Evolutionary conservation across 1,140 invertebrate genomes (phyloP).

Genomic region (Lucilia cuprina): DNA sequence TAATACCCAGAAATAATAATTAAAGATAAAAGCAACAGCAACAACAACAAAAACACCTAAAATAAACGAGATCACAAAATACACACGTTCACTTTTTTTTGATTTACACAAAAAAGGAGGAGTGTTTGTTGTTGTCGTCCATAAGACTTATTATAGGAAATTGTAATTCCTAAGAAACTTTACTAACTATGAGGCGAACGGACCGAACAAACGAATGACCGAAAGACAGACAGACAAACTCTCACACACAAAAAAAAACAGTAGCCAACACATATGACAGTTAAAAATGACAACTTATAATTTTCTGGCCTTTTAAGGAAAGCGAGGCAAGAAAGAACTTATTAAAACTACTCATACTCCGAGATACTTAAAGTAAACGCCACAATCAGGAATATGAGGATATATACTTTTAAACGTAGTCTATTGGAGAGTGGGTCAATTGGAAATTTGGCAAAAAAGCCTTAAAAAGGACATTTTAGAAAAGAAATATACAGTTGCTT

Average conservation of each 20-base stretch:
- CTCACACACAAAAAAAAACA: not conserved
- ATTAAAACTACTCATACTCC: not conserved
- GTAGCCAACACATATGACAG: constrained; percentile 39
- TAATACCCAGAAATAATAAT: constrained; percentile 26
- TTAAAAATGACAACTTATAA: constrained; percentile 38
- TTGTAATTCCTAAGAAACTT: constrained; percentile 27
- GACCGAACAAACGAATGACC: not conserved
- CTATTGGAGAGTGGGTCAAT: no score
- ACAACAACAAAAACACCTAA: not conserved
- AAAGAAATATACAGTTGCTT: no score
- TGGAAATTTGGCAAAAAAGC: no score
- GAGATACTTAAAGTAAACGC: not conserved
- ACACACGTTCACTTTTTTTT: not conserved
- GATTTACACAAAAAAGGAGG: constrained; percentile 20
- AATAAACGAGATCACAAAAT: constrained; percentile 21
- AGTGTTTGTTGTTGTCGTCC: constrained; percentile 8
- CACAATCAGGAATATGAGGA: not conserved
- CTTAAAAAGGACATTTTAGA: no score
- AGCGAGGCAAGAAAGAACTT: not conserved
- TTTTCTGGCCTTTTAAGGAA: constrained; percentile 31
- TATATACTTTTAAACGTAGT: not conserved
- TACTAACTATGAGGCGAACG: not conserved
- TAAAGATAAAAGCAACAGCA: not conserved
- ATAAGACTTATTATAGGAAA: not conserved
- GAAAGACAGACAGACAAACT: not conserved